These are phyloP conservation scores for Lutjanus argentimaculatus DNA, from an alignment of 2,797 vertebrate genomes.

Conservation along the genomic window DNA sequence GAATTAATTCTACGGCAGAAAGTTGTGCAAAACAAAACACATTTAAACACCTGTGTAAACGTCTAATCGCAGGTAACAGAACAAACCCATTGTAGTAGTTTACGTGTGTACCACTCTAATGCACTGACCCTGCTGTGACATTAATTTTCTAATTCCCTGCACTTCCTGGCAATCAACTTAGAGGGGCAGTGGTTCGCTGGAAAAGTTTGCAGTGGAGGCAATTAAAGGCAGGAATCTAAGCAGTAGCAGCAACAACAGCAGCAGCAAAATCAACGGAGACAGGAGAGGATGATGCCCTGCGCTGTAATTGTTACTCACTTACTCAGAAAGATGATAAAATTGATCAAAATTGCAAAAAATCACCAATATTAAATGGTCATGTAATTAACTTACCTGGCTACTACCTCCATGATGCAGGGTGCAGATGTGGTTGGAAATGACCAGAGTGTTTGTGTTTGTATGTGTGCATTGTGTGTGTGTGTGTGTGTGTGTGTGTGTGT, in stretches of 20 bases:
- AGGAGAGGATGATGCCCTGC: conserved; percentile 60
- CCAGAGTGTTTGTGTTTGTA: conserved; percentile 65
- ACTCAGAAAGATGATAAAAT: conserved; percentile 82
- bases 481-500: conserved; percentile 61
- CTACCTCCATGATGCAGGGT: conserved; percentile 64
- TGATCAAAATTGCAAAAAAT: conserved; percentile 80
- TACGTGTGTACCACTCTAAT: conserved; percentile 68
- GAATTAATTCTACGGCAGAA: neutral
- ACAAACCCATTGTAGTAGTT: conserved; percentile 35
- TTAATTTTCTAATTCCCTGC: conserved; percentile 86
- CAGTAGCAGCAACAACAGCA: conserved; percentile 62
- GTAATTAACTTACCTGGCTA: conserved; percentile 82
- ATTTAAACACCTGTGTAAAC: conserved; percentile 24
- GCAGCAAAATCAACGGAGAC: conserved; percentile 58
- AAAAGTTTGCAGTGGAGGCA: conserved; percentile 80
- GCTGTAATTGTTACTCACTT: conserved; percentile 83
- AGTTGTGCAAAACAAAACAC: conserved; percentile 15
- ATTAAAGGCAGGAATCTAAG: conserved; percentile 79
- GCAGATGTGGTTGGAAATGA: conserved; percentile 72
- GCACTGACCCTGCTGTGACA: conserved; percentile 79
- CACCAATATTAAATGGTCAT: conserved; percentile 76
- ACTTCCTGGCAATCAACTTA: conserved; percentile 86
- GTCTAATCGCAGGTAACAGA: conserved; percentile 26
- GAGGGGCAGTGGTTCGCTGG: conserved; percentile 83
- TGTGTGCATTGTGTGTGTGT: conserved; percentile 34